A percentile compares a stretch with the other conserved stretches of the same genome.
Evolutionary conservation across 2,113 vertebrate genomes (phyloP).

Genomic region (Helogale parvula): DNA sequence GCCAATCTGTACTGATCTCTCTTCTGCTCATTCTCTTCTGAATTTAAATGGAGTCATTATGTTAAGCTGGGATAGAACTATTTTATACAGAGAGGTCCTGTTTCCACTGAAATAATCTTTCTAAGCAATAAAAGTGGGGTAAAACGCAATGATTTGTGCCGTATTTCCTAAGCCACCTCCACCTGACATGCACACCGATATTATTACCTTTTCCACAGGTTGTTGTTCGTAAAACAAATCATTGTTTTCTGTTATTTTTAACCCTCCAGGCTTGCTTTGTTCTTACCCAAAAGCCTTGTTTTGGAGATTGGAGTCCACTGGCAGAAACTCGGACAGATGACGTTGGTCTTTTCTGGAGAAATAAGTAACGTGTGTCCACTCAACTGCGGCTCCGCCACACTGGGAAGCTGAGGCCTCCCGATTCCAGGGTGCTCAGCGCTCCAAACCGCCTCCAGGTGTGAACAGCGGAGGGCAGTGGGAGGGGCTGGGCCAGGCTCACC

Average conservation of each 20-base stretch:
- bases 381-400: neutral
- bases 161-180: neutral
- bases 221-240: neutral
- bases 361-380: rapidly evolving
- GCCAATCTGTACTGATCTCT: neutral
- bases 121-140: conserved; percentile 30
- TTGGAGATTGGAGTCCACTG: neutral
- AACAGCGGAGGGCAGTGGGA: neutral
- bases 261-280: neutral
- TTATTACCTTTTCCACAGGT: neutral
- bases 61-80: conserved; percentile 8
- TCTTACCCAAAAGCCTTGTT: neutral
- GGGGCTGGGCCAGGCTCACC: neutral
- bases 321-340: neutral
- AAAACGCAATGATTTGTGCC: neutral
- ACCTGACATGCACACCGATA: neutral
- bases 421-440: neutral
- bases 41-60: conserved; percentile 47
- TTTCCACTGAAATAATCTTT: conserved; percentile 32
- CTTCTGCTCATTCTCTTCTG: neutral
- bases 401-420: neutral
- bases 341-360: neutral
- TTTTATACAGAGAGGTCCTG: neutral
- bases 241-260: neutral
- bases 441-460: neutral